Percentiles rank a stretch among this genome's conserved stretches.
These are phyloP conservation scores for Caenorhabditis plicata DNA, from an alignment of 2,888 invertebrate species.

Conservation along the genomic window DNA sequence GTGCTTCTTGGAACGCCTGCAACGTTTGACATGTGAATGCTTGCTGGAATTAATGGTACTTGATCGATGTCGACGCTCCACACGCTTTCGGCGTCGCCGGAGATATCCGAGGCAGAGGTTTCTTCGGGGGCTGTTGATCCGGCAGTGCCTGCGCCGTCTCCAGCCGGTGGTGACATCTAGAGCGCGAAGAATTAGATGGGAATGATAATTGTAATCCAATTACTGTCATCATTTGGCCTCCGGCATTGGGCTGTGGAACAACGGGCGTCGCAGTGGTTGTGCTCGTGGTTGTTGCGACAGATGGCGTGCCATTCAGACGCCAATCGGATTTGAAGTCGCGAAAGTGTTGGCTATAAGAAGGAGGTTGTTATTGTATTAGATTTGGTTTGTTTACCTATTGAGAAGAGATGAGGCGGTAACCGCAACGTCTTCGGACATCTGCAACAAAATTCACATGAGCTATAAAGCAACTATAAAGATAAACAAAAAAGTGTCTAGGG, in stretches of 20 bases:
- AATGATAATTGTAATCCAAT: conserved; percentile 1
- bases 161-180: conserved; percentile 44
- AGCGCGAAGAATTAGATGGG: not conserved
- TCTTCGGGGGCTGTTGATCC: conserved; percentile 35
- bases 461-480: too few relatives aligned
- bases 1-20: conserved; percentile 86
- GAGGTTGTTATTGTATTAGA: too few relatives aligned
- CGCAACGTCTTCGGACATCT: conserved; percentile 38
- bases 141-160: conserved; percentile 29
- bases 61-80: conserved; percentile 99
- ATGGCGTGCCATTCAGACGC: conserved; percentile 3
- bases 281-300: conserved; percentile 9
- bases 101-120: conserved; percentile 33
- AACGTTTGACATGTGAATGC: not conserved
- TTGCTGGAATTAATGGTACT: conserved; percentile 3
- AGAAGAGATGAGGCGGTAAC: conserved; percentile 22
- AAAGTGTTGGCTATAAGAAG: too few relatives aligned
- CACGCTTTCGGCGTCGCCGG: conserved; percentile 91
- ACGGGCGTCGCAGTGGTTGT: conserved; percentile 14
- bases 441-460: conserved; percentile 5
- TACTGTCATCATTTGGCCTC: conserved; percentile 39
- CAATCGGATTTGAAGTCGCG: conserved; percentile 4
- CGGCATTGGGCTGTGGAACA: not conserved
- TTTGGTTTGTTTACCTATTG: conserved; percentile 29
- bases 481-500: too few relatives aligned